Conservation (phyloP, 2,113 vertebrate species). For the Microcebus jonahi region DNA sequence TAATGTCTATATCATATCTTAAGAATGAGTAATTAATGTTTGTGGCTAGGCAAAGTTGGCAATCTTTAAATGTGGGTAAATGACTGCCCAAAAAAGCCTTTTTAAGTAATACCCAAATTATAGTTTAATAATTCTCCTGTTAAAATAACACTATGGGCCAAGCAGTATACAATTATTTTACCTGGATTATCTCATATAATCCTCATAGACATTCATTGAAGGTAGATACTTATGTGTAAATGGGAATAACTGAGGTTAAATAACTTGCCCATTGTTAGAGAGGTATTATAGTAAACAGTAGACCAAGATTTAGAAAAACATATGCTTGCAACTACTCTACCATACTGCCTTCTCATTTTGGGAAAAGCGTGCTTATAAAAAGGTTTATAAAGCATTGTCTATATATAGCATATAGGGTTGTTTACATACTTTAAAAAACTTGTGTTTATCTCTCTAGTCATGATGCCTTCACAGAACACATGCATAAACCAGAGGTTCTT, state of each 20-base stretch:
- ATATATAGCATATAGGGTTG: neutral
- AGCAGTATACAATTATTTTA: neutral
- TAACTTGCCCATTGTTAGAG: neutral
- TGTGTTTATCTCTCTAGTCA: neutral
- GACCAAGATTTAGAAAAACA: neutral
- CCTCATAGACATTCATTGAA: neutral
- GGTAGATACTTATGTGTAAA: neutral
- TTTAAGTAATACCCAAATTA: conserved; percentile 85
- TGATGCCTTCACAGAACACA: neutral
- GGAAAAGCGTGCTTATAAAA: conserved; percentile 17
- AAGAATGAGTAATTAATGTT: conserved; percentile 67
- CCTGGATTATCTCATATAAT: conserved; percentile 3
- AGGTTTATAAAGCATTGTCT: neutral
- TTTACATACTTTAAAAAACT: neutral
- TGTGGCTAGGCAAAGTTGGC: conserved; percentile 76
- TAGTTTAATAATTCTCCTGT: conserved; percentile 11
- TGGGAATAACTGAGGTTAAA: neutral
- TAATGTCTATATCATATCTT: conserved; percentile 71
- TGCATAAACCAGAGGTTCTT: neutral
- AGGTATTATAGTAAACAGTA: neutral
- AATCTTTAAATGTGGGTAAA: conserved; percentile 84
- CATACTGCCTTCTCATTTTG: conserved; percentile 45
- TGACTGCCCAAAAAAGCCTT: conserved; percentile 86
- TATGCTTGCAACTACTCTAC: neutral
- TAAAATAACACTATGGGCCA: neutral